Evolutionary conservation across 1,140 invertebrate genomes (phyloP).

Genomic region (Calephelis nemesis): DNA sequence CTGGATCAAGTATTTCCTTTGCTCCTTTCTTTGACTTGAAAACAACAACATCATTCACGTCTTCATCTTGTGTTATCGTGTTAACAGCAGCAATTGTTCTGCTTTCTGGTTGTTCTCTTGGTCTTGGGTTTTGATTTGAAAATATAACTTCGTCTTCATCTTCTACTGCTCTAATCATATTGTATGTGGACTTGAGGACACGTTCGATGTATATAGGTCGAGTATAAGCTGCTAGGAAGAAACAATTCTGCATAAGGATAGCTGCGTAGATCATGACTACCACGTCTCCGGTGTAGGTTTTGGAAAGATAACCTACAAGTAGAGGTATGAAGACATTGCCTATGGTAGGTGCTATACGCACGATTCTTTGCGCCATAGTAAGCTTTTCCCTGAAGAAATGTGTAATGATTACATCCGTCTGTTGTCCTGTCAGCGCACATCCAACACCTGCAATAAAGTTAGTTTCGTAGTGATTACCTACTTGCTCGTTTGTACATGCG

Average conservation of each 20-base stretch:
- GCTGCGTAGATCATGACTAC: conserved; percentile 69
- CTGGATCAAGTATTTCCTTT: conserved; percentile 62
- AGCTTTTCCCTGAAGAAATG: conserved; percentile 74
- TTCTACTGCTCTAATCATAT: conserved; percentile 65
- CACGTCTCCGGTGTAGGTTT: conserved; percentile 49
- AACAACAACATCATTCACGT: conserved; percentile 61
- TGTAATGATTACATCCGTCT: conserved; percentile 72
- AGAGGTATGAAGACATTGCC: conserved; percentile 64
- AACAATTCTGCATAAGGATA: conserved; percentile 71
- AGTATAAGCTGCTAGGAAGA: conserved; percentile 63
- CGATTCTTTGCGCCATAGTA: conserved; percentile 57
- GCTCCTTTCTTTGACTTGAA: conserved; percentile 65
- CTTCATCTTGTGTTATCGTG: conserved; percentile 54
- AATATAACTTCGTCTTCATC: conserved; percentile 77
- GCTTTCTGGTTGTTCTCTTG: not conserved
- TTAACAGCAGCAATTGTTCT: conserved; percentile 27
- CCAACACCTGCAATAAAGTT: conserved; percentile 51
- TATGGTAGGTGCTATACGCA: conserved; percentile 63
- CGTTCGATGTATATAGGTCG: conserved; percentile 70
- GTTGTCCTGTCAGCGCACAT: conserved; percentile 68
- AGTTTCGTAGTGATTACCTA: not conserved
- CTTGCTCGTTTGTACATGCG: not conserved
- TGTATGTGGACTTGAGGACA: conserved; percentile 68
- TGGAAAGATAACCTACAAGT: conserved; percentile 59
- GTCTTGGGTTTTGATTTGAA: conserved; percentile 48